Evolutionary conservation across 1,140 invertebrate species (phyloP).

Genomic region (Papilio machaon): DNA sequence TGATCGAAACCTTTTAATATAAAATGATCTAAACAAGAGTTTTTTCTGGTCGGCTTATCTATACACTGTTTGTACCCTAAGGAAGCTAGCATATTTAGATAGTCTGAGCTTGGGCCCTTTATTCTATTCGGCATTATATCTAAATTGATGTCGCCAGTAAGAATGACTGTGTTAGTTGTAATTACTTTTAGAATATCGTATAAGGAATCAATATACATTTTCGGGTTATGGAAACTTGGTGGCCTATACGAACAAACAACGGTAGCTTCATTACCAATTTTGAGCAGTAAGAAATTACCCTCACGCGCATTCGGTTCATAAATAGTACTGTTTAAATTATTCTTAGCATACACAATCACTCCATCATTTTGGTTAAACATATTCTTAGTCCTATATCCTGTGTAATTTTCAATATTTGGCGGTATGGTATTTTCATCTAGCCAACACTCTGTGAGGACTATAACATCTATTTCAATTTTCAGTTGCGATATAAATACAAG

Average conservation of each 20-base stretch:
- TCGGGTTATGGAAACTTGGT: constrained; percentile 7
- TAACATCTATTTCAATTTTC: not conserved
- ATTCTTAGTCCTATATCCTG: not conserved
- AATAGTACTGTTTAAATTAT: not conserved
- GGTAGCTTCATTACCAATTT: not conserved
- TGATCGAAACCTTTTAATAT: constrained; percentile 15
- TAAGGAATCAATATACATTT: not conserved
- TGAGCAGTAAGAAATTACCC: not conserved
- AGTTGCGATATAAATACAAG: not conserved
- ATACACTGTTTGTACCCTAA: constrained; percentile 11
- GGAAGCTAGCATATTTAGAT: not conserved
- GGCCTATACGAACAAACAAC: not conserved
- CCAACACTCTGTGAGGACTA: not conserved
- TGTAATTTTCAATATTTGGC: not conserved
- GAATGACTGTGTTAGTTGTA: not conserved
- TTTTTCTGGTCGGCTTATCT: constrained; percentile 13
- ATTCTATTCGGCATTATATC: not conserved
- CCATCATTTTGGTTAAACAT: not conserved
- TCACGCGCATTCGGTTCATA: not conserved
- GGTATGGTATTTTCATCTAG: not conserved
- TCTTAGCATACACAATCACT: not conserved
- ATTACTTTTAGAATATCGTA: not conserved
- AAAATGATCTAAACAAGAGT: constrained; percentile 36
- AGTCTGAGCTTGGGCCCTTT: not conserved
- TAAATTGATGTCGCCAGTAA: constrained; percentile 3